Conservation (phyloP, 2,888 invertebrate genomes). For the Bugulina stolonifera region DNA sequence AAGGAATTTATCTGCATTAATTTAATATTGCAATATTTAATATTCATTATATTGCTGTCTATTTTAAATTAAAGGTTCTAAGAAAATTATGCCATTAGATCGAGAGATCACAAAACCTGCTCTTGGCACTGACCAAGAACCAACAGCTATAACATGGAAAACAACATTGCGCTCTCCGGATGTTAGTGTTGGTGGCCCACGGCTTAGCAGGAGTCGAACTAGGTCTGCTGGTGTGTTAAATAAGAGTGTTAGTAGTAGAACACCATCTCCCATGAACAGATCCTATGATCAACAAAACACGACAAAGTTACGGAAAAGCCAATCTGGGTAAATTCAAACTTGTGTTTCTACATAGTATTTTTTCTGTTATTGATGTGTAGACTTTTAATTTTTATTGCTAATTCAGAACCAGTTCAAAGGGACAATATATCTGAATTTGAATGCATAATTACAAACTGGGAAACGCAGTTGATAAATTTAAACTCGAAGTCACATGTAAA, state of each 20-base stretch:
- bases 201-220: not conserved
- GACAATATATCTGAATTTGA: not conserved
- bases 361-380: not conserved
- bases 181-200: not conserved
- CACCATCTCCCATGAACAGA: not conserved
- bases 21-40: no score
- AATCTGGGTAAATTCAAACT: not conserved
- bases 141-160: conserved; percentile 20
- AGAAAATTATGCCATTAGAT: not conserved
- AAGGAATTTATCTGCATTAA: no score
- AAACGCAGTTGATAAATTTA: no score
- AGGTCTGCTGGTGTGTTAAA: conserved; percentile 5
- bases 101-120: conserved; percentile 9
- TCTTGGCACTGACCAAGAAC: not conserved
- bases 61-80: no score
- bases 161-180: not conserved
- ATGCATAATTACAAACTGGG: no score
- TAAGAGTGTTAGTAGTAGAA: not conserved
- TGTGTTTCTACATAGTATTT: no score
- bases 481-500: no score
- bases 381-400: not conserved
- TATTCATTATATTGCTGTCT: no score
- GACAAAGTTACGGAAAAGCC: not conserved
- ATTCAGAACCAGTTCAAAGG: not conserved
- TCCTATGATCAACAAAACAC: not conserved